Base-by-base conservation (phyloP, 2,888 invertebrate species). In the Hipparchia semele region DNA sequence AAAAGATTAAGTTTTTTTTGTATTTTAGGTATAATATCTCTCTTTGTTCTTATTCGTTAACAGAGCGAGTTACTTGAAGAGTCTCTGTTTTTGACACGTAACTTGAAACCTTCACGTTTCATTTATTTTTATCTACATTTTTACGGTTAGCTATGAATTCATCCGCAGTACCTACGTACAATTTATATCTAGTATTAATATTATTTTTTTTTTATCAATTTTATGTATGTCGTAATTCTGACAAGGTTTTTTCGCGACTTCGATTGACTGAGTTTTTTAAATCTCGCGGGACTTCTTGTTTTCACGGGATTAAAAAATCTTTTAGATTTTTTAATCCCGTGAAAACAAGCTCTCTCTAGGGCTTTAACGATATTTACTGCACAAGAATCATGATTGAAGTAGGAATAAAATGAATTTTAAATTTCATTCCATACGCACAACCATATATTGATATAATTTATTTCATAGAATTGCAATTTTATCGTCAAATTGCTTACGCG, bases 401-500 rank as follows among this genome's bases (percentile, higher is more conserved):
- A 23, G 23, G 23, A 23, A 23, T 23, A 23, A 23, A 23, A 23
- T 23, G 23, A 53, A 53, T 10, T 53, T 53, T 10, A 53, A 53
- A 53, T 53, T 9, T 10, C 9, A 53, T 13, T 56, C 13, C 13
- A 6, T n/a, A 56, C 6, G 56, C 8, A 13, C 56, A 23, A 39
- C 39, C 39, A 39, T 39, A 39, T 5, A 45, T 61, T 33, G 7
- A n/a, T 46, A 61, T 2, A 23, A 23, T 23, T 23, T 23, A 46
- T 58, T 58, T 23, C 2, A 56, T 58, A 23, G 58, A 23, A 2
- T 58, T 13, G 58, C 23, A 58, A 58, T 58, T 23, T 23, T 58
- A 45, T 61, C 60, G 10, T 62, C 49, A 9, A 62, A 46, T 53
- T 39, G 53, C 65, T 53, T n/a, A 54, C 33, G 76, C 72, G 68